phyloP scores from a whole-genome alignment of 2,888 invertebrate genomes.

The Chymomyza caudatula region DNA sequence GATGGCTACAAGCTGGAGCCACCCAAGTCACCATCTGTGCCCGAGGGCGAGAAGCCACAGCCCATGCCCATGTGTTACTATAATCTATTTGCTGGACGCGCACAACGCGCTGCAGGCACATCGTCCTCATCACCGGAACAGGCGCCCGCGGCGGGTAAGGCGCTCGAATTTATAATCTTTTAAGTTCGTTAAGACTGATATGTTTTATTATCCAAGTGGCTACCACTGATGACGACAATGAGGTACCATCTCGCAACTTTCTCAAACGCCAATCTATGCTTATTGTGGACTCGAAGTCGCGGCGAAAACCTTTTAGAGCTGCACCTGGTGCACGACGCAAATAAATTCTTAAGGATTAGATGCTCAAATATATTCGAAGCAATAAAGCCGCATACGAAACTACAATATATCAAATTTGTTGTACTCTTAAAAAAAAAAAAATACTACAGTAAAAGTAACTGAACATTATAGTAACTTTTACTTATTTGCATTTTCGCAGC shows the following conservation, averaged over 20 bases:
- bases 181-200: neutral
- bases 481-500: too few relatives aligned
- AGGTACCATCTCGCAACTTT: slow-evolving; percentile 88
- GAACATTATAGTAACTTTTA: too few relatives aligned
- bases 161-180: neutral
- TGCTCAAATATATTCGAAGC: neutral
- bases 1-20: slow-evolving; percentile 67
- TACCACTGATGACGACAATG: slow-evolving; percentile 89
- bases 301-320: slow-evolving; percentile 85
- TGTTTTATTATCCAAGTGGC: slow-evolving; percentile 61
- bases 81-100: slow-evolving; percentile 76
- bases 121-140: slow-evolving; percentile 77
- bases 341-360: slow-evolving; percentile 21
- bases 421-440: too few relatives aligned
- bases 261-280: slow-evolving; percentile 90
- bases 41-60: slow-evolving; percentile 75
- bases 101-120: slow-evolving; percentile 75
- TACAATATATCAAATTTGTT: neutral
- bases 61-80: slow-evolving; percentile 78
- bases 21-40: slow-evolving; percentile 61
- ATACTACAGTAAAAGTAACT: too few relatives aligned
- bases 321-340: slow-evolving; percentile 62
- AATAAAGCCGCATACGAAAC: neutral
- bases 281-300: slow-evolving; percentile 89
- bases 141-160: slow-evolving; percentile 74